Base-by-base conservation (phyloP, 2,113 vertebrate species). In the Catharus minimus region DNA sequence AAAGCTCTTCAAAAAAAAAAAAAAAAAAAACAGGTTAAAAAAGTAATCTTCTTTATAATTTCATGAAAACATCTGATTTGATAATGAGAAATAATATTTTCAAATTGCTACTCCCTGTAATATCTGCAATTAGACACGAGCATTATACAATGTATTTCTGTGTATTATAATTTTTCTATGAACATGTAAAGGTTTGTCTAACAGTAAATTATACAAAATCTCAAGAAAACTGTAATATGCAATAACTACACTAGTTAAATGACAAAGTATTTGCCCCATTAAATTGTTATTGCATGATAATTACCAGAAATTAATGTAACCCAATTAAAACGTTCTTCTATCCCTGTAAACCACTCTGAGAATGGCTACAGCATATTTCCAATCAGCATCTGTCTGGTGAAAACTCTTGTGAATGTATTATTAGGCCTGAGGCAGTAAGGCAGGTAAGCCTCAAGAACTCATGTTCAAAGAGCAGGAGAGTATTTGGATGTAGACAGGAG, bases 271-370 rank as follows among this genome's bases (percentile, higher is more conserved):
- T 95, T 94, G 41, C 56, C 49, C 58, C 41, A 56, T 15, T 50
- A 56, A 87, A 82, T 49, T 92, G 61, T 58, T 62, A 84, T 17
- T 76, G 55, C 11, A 91, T 5, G 11, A 62, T 36, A 92, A 83
- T 55, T 62, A 68, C n/a, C 67, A 71, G 62, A 95, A 95, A 89
- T 90, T 52, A 67, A 79, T 83, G 77, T 74, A 92, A 92, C 67
- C 86, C 71, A 87, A 88, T 93, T 86, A 80, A 91, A 82, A 76
- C 71, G 43, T 79, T 93, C 61, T 50, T 74, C 66, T 46, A 93
- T 62, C 93, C 46, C 50, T 88, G 76, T 55, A 84, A 81, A 75
- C 28, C 7, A 52, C 53, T 93, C 86, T 5, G 41, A 88, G 80
- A 94, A 92, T 41, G 62, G 76, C 58, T 92, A 91, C 7, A 52